Base-by-base conservation (phyloP, 1,140 invertebrate genomes). In the Leptinotarsa undecemlineata region DNA sequence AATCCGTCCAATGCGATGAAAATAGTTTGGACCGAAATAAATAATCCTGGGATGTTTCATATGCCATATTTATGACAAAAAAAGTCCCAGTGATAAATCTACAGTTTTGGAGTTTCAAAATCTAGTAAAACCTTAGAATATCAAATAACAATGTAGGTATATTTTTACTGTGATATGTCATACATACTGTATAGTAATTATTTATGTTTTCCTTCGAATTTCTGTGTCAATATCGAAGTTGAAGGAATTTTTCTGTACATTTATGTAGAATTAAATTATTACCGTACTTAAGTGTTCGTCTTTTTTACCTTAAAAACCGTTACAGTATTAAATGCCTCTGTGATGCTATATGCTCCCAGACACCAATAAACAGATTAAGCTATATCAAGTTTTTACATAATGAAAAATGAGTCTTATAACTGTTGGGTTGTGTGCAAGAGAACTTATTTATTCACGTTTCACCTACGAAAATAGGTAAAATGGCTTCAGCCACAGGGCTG, bases 111-210 rank as follows among this genome's bases (percentile, higher is more conserved):
- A 57, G 15, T 57, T 57, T 57, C 51, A 57, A 57, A 57, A 57
- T 17, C 51, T 19, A 57, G 51, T 57, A 57, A 19, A 57, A 4
- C 51, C 51, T 69, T 42, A 20, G 26, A 69, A 69, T 48, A 69
- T 69, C 4, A 48, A 5, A 48, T 69, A 51, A 48, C 13, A 69
- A 69, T 42, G 20, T 64, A 60, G 21, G 15, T 71, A 48, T 71
- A 61, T 61, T 57, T 60, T 13, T 71, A 71, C 69, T 71, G 69
- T 71, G 69, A 71, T 71, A 71, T 71, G 69, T 71, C 48, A 71
- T 62, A 48, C 48, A 71, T 57, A 57, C 20, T 71, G 69, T 71
- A 71, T 71, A 71, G 51, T 71, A 23, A 64, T 57, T 64, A 60
- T 71, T 71, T 71, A 71, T 57, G 69, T 71, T 48, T 71, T 60